Conservation (phyloP, 2,888 invertebrate genomes). For the Gonocerus acuteangulatus region DNA sequence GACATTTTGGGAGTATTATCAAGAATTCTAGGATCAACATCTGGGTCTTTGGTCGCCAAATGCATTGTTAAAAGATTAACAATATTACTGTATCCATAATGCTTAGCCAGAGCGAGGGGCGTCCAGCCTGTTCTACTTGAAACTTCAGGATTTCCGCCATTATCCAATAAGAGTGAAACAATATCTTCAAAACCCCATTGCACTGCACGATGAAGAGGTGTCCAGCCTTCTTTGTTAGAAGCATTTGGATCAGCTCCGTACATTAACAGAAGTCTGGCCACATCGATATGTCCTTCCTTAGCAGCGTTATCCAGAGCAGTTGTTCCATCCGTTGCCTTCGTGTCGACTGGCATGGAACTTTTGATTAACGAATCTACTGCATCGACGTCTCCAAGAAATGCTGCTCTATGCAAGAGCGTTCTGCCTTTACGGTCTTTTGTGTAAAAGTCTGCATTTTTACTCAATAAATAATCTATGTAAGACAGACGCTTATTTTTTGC, state of each 20-base stretch:
- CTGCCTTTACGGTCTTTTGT: background rate
- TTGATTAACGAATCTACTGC: background rate
- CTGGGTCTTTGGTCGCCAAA: too few species aligned
- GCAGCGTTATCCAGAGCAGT: background rate
- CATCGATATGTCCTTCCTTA: background rate
- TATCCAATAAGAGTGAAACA: background rate
- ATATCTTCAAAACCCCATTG: background rate
- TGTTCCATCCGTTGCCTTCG: background rate
- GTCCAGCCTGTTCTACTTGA: background rate
- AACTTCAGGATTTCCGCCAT: background rate
- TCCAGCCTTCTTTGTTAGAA: constrained; percentile 8
- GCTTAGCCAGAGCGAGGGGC: background rate
- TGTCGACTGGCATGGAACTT: background rate
- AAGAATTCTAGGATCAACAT: too few species aligned
- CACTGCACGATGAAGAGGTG: constrained; percentile 1
- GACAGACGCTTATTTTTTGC: background rate
- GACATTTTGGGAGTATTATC: too few species aligned
- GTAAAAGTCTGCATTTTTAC: background rate
- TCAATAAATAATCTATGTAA: background rate
- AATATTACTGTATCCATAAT: too few species aligned
- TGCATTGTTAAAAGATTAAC: too few species aligned
- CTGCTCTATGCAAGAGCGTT: constrained; percentile 9
- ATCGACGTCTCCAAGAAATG: background rate
- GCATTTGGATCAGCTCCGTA: background rate
- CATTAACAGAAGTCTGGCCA: too few species aligned